Conservation (phyloP, 2,888 invertebrate genomes). For the Athalia circularis region DNA sequence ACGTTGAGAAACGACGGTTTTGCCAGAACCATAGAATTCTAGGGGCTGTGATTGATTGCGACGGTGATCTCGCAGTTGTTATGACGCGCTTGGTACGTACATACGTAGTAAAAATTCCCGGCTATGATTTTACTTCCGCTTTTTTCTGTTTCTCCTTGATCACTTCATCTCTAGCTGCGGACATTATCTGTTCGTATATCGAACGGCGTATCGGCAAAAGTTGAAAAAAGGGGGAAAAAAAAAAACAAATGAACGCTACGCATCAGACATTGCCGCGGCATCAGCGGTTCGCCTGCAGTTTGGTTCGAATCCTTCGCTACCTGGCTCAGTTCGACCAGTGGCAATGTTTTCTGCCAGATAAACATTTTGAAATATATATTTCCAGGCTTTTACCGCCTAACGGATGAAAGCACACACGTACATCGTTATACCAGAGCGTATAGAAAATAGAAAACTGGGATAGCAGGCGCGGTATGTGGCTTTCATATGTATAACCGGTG, state of each 20-base stretch:
- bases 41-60: conserved; percentile 35
- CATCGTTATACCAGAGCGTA: not conserved
- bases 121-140: conserved; percentile 1
- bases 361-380: conserved; percentile 22
- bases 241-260: too few species aligned
- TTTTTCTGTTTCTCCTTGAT: not conserved
- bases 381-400: conserved; percentile 10
- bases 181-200: too few species aligned
- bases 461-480: too few species aligned
- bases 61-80: conserved; percentile 32
- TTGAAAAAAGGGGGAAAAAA: too few species aligned
- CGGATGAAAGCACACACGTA: conserved; percentile 4
- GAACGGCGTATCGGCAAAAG: too few species aligned
- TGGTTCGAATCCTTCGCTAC: not conserved
- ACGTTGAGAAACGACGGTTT: conserved; percentile 3
- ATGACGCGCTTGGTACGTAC: not conserved
- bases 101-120: not conserved
- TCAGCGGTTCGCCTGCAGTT: too few species aligned
- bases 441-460: too few species aligned
- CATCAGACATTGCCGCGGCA: too few species aligned
- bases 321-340: not conserved
- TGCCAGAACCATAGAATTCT: not conserved
- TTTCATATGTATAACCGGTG: too few species aligned
- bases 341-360: conserved; percentile 23
- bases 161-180: not conserved